Evolutionary conservation across 2,888 invertebrate genomes (phyloP).

Genomic region (Mimachlamys varia): DNA sequence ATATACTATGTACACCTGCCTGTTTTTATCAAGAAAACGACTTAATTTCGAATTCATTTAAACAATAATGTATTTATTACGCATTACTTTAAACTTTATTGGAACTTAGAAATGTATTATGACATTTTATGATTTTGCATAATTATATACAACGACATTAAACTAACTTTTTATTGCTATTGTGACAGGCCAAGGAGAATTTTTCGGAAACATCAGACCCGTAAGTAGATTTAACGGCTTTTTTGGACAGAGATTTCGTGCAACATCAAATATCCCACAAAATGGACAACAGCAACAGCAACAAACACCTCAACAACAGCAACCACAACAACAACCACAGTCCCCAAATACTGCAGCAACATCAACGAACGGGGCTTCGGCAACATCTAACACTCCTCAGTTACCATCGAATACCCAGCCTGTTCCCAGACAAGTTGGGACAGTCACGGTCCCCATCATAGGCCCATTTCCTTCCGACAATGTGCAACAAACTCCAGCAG

Average conservation of each 20-base stretch:
- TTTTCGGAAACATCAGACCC: neutral
- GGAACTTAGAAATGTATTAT: neutral
- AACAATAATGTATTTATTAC: too few species aligned
- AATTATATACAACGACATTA: neutral
- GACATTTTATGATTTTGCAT: neutral
- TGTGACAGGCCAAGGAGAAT: neutral
- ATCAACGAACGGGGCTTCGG: neutral
- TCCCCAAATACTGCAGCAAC: neutral
- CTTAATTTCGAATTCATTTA: too few species aligned
- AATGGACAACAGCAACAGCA: neutral
- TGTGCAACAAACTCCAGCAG: neutral
- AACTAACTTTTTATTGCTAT: neutral
- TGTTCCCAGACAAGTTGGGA: neutral
- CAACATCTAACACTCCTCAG: neutral
- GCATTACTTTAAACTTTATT: too few species aligned
- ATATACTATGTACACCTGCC: too few species aligned
- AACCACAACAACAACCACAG: neutral
- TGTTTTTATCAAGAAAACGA: too few species aligned
- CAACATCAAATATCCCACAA: neutral
- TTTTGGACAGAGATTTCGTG: neutral
- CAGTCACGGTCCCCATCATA: neutral
- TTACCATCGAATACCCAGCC: neutral
- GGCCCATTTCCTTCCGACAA: neutral
- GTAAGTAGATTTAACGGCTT: neutral
- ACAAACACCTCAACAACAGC: neutral